Conservation (phyloP, 2,797 vertebrate genomes). For the Leptatherina wallacei region DNA sequence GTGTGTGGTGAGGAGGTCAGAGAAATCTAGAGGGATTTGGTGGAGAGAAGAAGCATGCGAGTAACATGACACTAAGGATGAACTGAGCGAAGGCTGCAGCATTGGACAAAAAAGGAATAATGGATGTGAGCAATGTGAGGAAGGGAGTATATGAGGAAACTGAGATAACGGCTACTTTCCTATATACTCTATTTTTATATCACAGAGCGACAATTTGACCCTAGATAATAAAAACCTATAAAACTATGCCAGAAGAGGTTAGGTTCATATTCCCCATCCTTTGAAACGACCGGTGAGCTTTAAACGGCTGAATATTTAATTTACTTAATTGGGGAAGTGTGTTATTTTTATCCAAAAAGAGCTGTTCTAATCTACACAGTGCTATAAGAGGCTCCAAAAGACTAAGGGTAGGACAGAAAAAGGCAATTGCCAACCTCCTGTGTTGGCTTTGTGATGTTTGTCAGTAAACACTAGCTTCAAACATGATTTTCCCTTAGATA, state of each 20-base stretch:
- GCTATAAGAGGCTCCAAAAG: conserved; percentile 25
- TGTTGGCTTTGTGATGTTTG: conserved; percentile 45
- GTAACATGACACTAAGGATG: conserved; percentile 18
- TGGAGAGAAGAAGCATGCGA: conserved; percentile 13
- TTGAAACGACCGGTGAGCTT: conserved; percentile 15
- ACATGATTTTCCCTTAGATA: conserved; percentile 39
- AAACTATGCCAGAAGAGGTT: conserved; percentile 36
- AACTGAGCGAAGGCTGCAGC: not conserved
- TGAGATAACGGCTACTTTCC: not conserved
- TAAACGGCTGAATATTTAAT: conserved; percentile 40
- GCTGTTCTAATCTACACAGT: conserved; percentile 22
- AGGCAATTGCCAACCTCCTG: conserved; percentile 37
- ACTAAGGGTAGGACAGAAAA: not conserved
- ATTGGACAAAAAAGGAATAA: not conserved
- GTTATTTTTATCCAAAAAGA: conserved; percentile 20
- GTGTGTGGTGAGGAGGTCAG: conserved; percentile 8
- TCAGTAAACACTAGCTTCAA: conserved; percentile 60
- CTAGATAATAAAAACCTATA: conserved; percentile 32
- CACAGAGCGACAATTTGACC: conserved; percentile 41
- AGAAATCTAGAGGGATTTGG: conserved; percentile 11
- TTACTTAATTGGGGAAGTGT: conserved; percentile 19
- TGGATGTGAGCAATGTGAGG: not conserved
- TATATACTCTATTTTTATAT: not conserved
- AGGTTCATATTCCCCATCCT: conserved; percentile 25
- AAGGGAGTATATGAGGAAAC: conserved; percentile 8